phyloP scores from a whole-genome alignment of 2,888 invertebrate species.

The Thalpophila matura region DNA sequence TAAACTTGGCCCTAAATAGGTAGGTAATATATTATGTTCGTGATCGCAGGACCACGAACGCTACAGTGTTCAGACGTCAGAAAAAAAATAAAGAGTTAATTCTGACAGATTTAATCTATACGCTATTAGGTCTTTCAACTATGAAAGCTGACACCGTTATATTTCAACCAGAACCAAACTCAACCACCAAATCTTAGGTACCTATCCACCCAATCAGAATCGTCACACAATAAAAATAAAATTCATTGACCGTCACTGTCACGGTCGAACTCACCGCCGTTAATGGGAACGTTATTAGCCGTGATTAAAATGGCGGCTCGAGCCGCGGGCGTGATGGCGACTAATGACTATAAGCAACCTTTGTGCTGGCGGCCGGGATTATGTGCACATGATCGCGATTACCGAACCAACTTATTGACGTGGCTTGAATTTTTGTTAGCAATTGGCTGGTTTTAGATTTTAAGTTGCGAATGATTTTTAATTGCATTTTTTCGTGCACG shows the following conservation, averaged over 20 bases:
- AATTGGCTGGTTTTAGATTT: not conserved
- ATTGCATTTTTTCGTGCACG: too few relatives aligned
- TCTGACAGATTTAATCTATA: too few relatives aligned
- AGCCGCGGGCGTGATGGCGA: conserved; percentile 74
- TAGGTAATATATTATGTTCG: too few relatives aligned
- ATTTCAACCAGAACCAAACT: conserved; percentile 36
- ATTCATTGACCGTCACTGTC: conserved; percentile 41
- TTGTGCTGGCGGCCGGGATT: conserved; percentile 62
- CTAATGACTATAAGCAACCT: conserved; percentile 76
- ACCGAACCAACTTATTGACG: conserved; percentile 52
- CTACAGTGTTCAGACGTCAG: too few relatives aligned
- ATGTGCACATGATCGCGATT: conserved; percentile 63
- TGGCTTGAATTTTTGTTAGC: conserved; percentile 12
- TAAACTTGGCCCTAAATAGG: too few relatives aligned
- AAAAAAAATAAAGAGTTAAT: too few relatives aligned
- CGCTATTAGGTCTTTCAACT: too few relatives aligned
- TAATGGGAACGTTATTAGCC: conserved; percentile 66
- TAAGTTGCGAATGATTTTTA: too few relatives aligned
- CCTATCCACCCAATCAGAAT: conserved; percentile 30
- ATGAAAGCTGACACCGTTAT: conserved; percentile 2
- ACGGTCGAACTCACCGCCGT: conserved; percentile 44
- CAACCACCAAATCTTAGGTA: conserved; percentile 35
- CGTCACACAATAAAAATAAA: conserved; percentile 45
- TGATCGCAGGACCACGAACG: too few relatives aligned
- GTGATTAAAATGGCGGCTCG: conserved; percentile 75